phyloP scores from a whole-genome alignment of 2,113 vertebrate genomes.

The Gambusia affinis region DNA sequence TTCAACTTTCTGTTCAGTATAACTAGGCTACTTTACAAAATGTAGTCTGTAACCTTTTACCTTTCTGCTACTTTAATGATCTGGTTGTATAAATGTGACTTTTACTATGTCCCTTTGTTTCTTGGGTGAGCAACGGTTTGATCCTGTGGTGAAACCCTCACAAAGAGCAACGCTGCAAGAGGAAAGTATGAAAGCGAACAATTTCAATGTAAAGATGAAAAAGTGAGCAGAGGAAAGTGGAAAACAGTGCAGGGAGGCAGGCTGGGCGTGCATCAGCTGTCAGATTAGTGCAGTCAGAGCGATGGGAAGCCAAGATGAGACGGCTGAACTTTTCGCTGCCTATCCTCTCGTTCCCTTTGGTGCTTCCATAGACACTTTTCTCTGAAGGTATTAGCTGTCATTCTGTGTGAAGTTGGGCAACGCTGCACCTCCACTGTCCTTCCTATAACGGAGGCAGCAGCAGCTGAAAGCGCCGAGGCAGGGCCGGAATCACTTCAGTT shows the following conservation, averaged over 20 bases:
- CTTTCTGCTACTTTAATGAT: too few relatives aligned
- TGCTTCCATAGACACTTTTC: slow-evolving; percentile 44
- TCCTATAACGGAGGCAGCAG: slow-evolving; percentile 41
- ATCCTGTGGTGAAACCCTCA: not conserved
- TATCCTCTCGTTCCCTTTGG: slow-evolving; percentile 43
- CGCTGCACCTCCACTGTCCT: slow-evolving; percentile 26
- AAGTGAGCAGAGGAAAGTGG: not conserved
- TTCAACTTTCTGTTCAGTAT: not conserved
- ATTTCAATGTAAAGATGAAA: slow-evolving; percentile 6
- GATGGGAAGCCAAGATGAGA: slow-evolving; percentile 47
- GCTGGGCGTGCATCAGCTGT: slow-evolving; percentile 49
- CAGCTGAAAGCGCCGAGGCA: slow-evolving; percentile 38
- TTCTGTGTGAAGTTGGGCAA: slow-evolving; percentile 47
- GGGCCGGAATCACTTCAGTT: slow-evolving; percentile 9
- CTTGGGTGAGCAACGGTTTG: not conserved
- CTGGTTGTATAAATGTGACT: not conserved
- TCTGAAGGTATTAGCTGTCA: slow-evolving; percentile 56
- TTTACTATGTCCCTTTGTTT: slow-evolving; percentile 5
- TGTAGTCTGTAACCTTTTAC: not conserved
- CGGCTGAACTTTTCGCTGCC: slow-evolving; percentile 52
- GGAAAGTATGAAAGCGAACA: not conserved
- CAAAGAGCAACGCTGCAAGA: not conserved
- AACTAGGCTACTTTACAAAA: not conserved
- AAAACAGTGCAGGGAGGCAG: slow-evolving; percentile 11
- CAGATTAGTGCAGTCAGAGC: slow-evolving; percentile 55